Conservation (phyloP, 2,797 vertebrate genomes). For the Chrosomus eos region DNA sequence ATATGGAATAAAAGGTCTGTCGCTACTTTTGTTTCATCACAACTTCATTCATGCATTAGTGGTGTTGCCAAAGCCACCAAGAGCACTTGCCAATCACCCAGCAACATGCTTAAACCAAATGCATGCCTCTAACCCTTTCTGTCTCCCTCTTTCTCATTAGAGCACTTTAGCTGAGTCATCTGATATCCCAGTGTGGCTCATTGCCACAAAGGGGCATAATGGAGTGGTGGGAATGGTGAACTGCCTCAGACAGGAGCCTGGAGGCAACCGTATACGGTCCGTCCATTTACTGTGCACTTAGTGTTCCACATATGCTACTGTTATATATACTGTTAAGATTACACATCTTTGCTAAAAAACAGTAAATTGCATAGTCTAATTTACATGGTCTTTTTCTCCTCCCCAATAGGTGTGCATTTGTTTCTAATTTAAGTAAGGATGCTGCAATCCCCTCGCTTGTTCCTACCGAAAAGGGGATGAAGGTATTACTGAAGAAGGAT, state of each 20-base stretch:
- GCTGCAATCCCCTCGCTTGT: slow-evolving; percentile 70
- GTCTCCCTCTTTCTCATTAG: slow-evolving; percentile 59
- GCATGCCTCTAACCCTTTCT: background rate
- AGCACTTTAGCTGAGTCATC: slow-evolving; percentile 74
- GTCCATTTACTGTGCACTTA: slow-evolving; percentile 7
- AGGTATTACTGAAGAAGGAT: slow-evolving; percentile 76
- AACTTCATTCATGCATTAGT: background rate
- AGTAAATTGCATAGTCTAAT: no score
- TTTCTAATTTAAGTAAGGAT: slow-evolving; percentile 83
- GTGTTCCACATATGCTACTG: background rate
- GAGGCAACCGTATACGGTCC: slow-evolving; percentile 90
- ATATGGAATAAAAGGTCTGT: background rate
- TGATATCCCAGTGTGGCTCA: slow-evolving; percentile 86
- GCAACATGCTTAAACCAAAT: background rate
- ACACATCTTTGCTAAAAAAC: no score
- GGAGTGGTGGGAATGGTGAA: slow-evolving; percentile 95
- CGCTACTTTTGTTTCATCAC: background rate
- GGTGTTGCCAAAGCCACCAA: background rate
- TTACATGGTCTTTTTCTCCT: background rate
- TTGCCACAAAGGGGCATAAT: slow-evolving; percentile 78
- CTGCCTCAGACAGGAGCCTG: slow-evolving; percentile 92
- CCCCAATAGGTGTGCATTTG: slow-evolving; percentile 84
- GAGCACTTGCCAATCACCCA: background rate
- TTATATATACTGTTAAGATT: background rate
- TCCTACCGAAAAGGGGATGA: slow-evolving; percentile 75